Base-by-base conservation (phyloP, 2,113 vertebrate genomes). In the human region DNA sequence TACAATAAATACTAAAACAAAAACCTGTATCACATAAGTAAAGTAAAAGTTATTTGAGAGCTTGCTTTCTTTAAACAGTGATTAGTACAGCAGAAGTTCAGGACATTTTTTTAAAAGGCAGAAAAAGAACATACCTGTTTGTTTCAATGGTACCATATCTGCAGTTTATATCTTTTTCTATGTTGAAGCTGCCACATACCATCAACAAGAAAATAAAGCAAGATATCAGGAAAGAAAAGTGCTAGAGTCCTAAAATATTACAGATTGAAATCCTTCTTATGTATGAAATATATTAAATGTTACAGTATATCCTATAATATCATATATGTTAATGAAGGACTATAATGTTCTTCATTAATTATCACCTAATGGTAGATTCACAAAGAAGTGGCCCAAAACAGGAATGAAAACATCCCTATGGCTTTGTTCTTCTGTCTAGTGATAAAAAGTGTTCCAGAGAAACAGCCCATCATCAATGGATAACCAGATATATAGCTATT, bases 1-100 rank as follows among this genome's bases (percentile, higher is more conserved):
- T 90, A 95, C 6, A 96, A 73, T 38, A 89, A 90, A 85, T 76
- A 50, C 50, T 85, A 70, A 16, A 89, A 73, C 25, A 91, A 97
- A 82, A 88, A 59, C 59, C 25, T 13, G 11, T 80, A 72, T 72
- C 43, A 70, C 35, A 75, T 66, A 55, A 76, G 52, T 83, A 95
- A 94, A 95, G 38, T 45, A 57, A 89, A 68, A 94, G 82, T 96
- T 27, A 52, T 27, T 48, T 70, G 22, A 83, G 59, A 64, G n/a
- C 10, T 75, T 86, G 12, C 38, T 95, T 90, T 84, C 45, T 82
- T 94, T 52, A 93, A 97, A 32, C 5, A 35, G 16, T 73, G 20
- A 85, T 92, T 40, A 90, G 59, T 38, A 64, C 1, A 82, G n/a
- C 9, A 80, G 76, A 86, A 88, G 17, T 5, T 61, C 70, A 52